A percentile compares a stretch with the other conserved stretches of the same genome.
phyloP scores from a whole-genome alignment of 2,797 vertebrate genomes.

The Ammospiza maritima region DNA sequence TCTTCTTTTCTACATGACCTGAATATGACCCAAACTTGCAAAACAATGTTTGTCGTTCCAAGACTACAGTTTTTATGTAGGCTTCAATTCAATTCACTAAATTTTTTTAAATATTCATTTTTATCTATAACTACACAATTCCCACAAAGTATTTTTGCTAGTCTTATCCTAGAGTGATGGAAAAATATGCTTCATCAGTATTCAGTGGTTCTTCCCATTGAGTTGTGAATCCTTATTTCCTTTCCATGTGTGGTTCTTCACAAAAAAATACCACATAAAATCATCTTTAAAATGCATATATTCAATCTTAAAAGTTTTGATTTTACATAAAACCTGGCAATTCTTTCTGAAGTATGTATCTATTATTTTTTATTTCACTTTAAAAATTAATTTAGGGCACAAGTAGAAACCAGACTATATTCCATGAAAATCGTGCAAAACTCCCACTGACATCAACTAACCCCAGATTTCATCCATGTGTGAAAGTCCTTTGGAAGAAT shows the following conservation, averaged over 20 bases:
- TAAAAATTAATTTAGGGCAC: background rate
- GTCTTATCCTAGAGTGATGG: background rate
- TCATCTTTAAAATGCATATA: background rate
- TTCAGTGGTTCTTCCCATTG: background rate
- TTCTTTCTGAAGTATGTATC: background rate
- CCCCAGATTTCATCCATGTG: background rate
- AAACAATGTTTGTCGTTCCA: background rate
- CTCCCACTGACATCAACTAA: background rate
- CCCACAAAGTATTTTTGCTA: background rate
- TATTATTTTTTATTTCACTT: background rate
- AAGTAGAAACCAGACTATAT: background rate
- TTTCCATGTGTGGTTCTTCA: background rate
- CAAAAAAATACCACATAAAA: background rate
- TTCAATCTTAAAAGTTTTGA: background rate
- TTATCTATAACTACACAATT: background rate
- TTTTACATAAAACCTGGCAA: background rate
- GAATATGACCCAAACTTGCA: background rate
- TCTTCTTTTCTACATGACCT: background rate
- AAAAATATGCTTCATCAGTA: conserved; percentile 1
- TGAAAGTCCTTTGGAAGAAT: background rate
- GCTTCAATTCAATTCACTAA: background rate
- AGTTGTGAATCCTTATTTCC: background rate
- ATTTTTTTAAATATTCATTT: background rate
- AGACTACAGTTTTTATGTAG: background rate
- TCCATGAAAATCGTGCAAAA: background rate